These are phyloP conservation scores for Sparus aurata DNA, from an alignment of 2,797 vertebrate species.

Conservation along the genomic window DNA sequence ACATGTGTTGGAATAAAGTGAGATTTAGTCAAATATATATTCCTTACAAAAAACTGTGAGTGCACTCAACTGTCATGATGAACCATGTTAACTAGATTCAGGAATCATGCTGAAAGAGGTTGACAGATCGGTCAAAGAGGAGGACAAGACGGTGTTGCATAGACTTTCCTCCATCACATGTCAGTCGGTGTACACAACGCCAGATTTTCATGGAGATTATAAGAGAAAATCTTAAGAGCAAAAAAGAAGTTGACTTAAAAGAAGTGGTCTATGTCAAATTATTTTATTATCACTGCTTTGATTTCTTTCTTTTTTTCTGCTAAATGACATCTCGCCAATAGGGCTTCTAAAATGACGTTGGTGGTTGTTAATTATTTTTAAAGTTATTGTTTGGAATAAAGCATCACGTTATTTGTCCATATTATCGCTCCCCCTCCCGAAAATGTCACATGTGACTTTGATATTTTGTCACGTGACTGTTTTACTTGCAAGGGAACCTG, in stretches of 20 bases:
- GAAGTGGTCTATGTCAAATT: background rate
- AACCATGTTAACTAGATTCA: background rate
- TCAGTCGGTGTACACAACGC: too few relatives aligned
- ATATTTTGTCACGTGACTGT: too few relatives aligned
- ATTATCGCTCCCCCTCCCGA: too few relatives aligned
- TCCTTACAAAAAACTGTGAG: background rate
- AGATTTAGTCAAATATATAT: background rate
- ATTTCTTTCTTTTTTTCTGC: background rate
- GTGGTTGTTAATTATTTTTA: too few relatives aligned
- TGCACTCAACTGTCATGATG: background rate
- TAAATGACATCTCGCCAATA: background rate
- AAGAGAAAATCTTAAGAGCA: background rate
- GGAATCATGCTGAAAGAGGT: too few relatives aligned
- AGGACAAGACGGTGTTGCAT: too few relatives aligned
- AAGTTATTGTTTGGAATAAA: background rate
- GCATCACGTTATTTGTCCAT: too few relatives aligned
- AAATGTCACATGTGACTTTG: too few relatives aligned
- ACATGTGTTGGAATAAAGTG: background rate
- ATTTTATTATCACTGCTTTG: background rate
- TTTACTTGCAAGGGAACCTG: too few relatives aligned
- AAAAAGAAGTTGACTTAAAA: too few relatives aligned
- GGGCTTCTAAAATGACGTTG: too few relatives aligned
- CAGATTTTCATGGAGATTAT: background rate
- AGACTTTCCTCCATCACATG: background rate
- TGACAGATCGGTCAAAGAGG: too few relatives aligned